Evolutionary conservation across 2,797 vertebrate species (phyloP), one percentile per base, ranked within the genome.

Genomic region (Amblyopsis hoosieri): DNA sequence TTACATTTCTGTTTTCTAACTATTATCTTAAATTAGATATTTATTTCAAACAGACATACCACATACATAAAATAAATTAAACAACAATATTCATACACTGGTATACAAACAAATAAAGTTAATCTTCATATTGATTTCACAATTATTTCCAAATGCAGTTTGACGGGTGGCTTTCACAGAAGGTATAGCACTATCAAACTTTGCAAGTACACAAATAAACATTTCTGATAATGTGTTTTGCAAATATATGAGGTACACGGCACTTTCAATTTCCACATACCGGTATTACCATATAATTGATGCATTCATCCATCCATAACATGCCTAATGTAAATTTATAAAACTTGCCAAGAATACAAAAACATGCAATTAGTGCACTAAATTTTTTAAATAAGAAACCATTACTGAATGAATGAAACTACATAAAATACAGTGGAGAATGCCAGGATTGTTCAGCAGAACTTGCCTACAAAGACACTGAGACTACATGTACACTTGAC

Each of bases 21-120:
- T 45, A 63, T 57, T 54, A 76, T 87, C 78, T 81, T 80, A 90
- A 88, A 88, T 81, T 89, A 89, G 80, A 87, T 82, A 85, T 93
- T 91, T 91, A 92, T 94, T 94, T 93, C 90, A 64, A 92, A 93
- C 95, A 95, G 94, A 94, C 92, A 96, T 94, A 94, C 91, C 92
- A 94, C 78, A 69, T 90, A 92, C 90, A 88, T 79, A 94, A 94
- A 94, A 92, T 92, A 93, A 97, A 96, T 96, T 93, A 96, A 95
- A 93, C 91, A 95, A 93, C 91, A 96, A 87, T 89, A 90, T 76
- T 66, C 60, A 68, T 82, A 88, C 86, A 90, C 76, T 73, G 72
- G 78, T 76, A 64, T 82, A 85, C 76, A 90, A 83, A 89, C 82
- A 78, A 66, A 72, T 71, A 33, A 61, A 54, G 55, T 51, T 83